Conservation (phyloP, 2,888 invertebrate genomes). For the Rutpela maculata region DNA sequence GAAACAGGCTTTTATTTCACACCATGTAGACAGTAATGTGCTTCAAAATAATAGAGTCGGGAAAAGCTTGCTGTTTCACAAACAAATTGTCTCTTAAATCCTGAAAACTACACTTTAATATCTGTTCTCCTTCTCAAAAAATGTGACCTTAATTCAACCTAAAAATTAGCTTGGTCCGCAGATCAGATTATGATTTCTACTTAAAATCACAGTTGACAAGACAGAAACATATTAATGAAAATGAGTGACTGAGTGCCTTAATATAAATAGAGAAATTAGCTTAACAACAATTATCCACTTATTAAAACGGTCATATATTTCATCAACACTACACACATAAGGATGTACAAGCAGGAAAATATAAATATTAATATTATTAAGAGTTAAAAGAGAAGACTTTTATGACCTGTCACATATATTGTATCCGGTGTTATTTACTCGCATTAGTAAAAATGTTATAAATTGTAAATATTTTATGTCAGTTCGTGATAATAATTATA, state of each 20-base stretch:
- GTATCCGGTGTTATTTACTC: slow-evolving; percentile 5
- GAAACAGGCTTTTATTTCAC: too few species aligned
- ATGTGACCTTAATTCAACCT: too few species aligned
- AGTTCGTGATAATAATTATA: not conserved
- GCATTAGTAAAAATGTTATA: not conserved
- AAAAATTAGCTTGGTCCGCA: too few species aligned
- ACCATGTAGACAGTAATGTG: too few species aligned
- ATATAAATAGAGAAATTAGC: not conserved
- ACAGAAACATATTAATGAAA: too few species aligned
- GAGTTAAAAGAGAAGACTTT: not conserved
- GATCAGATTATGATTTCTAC: too few species aligned
- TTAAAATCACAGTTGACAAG: too few species aligned
- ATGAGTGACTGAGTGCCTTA: not conserved
- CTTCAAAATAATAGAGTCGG: too few species aligned
- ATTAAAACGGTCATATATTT: slow-evolving; percentile 5
- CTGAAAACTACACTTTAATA: too few species aligned
- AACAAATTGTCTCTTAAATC: too few species aligned
- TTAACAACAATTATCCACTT: not conserved
- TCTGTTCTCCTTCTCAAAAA: too few species aligned
- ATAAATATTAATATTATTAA: slow-evolving; percentile 13
- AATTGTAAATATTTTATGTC: slow-evolving; percentile 1
- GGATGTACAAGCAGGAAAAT: not conserved
- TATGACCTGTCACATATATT: not conserved
- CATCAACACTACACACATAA: not conserved
- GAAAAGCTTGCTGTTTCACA: too few species aligned